A percentile compares a stretch with the other conserved stretches of the same genome.
Evolutionary conservation across 2,797 vertebrate species (phyloP).

Genomic region (Centroberyx gerrardi): DNA sequence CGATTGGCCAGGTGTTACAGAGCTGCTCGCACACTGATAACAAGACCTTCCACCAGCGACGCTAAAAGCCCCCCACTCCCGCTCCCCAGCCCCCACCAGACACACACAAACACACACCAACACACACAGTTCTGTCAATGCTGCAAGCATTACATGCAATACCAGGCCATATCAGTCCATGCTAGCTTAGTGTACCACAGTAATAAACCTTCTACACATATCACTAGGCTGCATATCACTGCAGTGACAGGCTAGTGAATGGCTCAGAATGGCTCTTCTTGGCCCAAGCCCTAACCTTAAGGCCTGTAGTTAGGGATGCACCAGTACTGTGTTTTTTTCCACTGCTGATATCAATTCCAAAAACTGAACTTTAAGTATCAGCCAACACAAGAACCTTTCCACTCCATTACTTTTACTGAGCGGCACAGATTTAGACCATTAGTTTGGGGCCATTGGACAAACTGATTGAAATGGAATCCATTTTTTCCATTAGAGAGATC

Average conservation of each 20-base stretch:
- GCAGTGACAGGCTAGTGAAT: background rate
- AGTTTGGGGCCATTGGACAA: background rate
- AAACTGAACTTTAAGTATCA: constrained; percentile 11
- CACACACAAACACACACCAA: constrained; percentile 58
- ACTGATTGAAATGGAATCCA: too few relatives aligned
- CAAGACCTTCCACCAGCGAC: constrained; percentile 63
- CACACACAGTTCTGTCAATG: background rate
- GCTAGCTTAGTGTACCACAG: background rate
- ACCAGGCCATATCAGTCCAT: background rate
- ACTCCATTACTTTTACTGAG: constrained; percentile 16
- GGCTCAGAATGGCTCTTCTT: too few relatives aligned
- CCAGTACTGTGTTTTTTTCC: constrained; percentile 4
- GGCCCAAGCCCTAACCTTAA: too few relatives aligned
- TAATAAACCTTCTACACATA: background rate
- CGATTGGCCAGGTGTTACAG: constrained; percentile 78
- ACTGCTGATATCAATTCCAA: too few relatives aligned
- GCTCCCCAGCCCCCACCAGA: background rate
- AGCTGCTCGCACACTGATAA: constrained; percentile 82
- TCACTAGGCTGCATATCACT: background rate
- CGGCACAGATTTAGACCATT: constrained; percentile 11
- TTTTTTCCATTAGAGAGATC: constrained; percentile 8
- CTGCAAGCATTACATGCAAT: background rate
- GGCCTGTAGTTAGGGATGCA: background rate
- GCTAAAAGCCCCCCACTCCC: constrained; percentile 28
- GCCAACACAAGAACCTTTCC: constrained; percentile 15